Evolutionary conservation across 2,113 vertebrate species (phyloP).

Genomic region (Alexandromys fortis): DNA sequence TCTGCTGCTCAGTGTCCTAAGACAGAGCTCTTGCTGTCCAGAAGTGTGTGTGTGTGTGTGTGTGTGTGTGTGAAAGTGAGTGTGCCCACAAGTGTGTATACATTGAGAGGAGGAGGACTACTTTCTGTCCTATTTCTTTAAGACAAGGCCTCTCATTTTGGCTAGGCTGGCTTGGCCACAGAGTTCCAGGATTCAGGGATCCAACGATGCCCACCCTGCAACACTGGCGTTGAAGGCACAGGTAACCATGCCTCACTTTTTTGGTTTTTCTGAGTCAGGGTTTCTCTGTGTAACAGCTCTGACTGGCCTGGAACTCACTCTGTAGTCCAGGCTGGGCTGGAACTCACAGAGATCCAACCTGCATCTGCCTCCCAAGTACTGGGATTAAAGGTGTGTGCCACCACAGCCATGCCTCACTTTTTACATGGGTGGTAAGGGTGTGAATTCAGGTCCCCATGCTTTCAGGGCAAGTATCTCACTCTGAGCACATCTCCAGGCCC

Average conservation of each 20-base stretch:
- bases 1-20: background rate
- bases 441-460: background rate
- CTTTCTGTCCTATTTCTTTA: background rate
- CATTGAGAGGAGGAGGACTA: background rate
- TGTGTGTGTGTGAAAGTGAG: background rate
- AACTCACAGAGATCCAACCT: background rate
- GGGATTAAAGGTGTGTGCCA: background rate
- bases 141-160: background rate
- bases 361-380: background rate
- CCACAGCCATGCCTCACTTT: background rate
- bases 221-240: background rate
- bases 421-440: no score
- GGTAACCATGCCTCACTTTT: background rate
- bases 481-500: background rate
- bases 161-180: background rate
- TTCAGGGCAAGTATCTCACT: background rate
- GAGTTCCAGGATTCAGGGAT: background rate
- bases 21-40: background rate
- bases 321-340: background rate
- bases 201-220: background rate
- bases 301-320: background rate
- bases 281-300: background rate
- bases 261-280: background rate
- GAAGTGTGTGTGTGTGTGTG: background rate
- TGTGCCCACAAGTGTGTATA: background rate